Conservation (phyloP, 2,113 vertebrate genomes). For the Apteryx owenii region DNA sequence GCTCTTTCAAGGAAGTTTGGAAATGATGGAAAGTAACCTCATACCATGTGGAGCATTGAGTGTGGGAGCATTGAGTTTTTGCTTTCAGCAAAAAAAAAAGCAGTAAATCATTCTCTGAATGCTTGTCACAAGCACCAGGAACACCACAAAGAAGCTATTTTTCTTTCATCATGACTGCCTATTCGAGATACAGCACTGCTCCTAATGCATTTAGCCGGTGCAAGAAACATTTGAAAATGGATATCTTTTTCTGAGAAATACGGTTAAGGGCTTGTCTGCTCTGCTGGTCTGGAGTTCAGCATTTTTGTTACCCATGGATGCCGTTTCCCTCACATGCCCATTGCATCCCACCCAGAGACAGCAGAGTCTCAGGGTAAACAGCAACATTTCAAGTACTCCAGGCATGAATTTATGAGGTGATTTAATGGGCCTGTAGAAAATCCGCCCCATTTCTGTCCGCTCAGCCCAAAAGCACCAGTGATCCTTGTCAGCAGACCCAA, state of each 20-base stretch:
- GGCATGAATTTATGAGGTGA: not conserved
- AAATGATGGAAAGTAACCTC: not conserved
- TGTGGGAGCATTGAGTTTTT: not conserved
- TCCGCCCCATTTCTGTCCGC: too few relatives aligned
- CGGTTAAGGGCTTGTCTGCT: not conserved
- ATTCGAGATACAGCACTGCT: not conserved
- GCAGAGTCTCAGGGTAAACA: not conserved
- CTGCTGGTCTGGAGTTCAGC: not conserved
- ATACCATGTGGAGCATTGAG: not conserved
- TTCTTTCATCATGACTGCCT: not conserved
- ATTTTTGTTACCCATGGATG: not conserved
- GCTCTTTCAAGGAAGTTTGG: constrained; percentile 46
- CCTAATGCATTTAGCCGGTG: constrained; percentile 15
- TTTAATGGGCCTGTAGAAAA: not conserved
- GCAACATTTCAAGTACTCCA: not conserved
- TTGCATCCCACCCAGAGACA: not conserved
- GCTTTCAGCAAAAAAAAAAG: not conserved
- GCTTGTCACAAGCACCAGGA: constrained; percentile 7
- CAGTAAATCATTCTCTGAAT: constrained; percentile 30
- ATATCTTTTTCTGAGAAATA: not conserved
- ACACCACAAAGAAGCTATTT: constrained; percentile 36
- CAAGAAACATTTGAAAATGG: not conserved
- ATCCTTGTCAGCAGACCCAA: too few relatives aligned
- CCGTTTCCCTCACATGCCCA: not conserved
- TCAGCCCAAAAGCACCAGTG: too few relatives aligned